Percentiles rank a stretch among this genome's conserved stretches.
Conservation (phyloP, 2,113 vertebrate genomes). For the Otolemur garnettii region DNA sequence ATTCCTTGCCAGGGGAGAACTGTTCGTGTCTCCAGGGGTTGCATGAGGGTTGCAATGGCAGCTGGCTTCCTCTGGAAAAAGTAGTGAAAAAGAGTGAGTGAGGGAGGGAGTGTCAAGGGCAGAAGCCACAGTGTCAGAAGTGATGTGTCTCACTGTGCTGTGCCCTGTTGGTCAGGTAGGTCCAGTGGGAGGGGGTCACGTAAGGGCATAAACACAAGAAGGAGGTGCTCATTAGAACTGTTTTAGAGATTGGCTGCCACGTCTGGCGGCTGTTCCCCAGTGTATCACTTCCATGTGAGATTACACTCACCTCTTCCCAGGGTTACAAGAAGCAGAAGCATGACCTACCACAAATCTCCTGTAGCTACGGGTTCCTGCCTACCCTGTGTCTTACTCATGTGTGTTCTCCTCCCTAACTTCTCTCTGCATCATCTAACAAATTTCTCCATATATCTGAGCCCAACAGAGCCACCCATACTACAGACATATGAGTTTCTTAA, state of each 20-base stretch:
- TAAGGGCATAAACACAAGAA: not conserved
- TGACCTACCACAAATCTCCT: not conserved
- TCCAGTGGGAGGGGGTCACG: not conserved
- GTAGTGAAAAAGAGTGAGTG: not conserved
- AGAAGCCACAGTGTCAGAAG: not conserved
- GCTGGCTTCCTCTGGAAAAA: not conserved
- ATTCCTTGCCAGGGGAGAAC: not conserved
- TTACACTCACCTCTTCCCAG: not conserved
- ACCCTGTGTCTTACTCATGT: not conserved
- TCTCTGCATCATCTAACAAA: not conserved
- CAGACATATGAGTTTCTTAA: not conserved
- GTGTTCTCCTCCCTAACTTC: not conserved
- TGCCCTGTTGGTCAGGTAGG: not conserved
- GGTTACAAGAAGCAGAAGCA: not conserved
- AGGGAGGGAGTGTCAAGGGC: not conserved
- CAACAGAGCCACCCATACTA: not conserved
- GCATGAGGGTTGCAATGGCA: not conserved
- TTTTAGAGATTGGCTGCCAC: not conserved
- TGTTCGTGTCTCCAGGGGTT: not conserved
- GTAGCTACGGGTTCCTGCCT: not conserved
- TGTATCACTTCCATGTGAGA: not conserved
- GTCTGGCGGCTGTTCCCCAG: not conserved
- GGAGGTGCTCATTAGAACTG: accelerated
- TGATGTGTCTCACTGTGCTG: not conserved
- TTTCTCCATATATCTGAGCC: not conserved